phyloP scores from a whole-genome alignment of 2,113 vertebrate species.

The Psilopsiagon aurifrons region DNA sequence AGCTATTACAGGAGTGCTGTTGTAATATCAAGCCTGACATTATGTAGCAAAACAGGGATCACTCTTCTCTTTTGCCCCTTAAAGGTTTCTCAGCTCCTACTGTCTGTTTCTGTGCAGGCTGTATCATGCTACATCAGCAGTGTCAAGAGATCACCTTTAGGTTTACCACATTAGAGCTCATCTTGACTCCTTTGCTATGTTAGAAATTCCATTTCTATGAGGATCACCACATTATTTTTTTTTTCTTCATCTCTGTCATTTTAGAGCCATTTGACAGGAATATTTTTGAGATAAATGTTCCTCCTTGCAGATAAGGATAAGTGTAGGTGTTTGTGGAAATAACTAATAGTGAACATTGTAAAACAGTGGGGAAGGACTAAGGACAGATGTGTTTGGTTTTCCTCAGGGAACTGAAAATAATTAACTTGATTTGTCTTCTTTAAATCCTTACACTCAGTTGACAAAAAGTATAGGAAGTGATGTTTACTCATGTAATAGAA shows the following conservation, averaged over 20 bases:
- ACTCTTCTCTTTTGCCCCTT: background rate
- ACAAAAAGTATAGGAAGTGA: slow-evolving; percentile 1
- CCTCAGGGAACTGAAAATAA: slow-evolving; percentile 57
- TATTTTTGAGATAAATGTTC: slow-evolving; percentile 22
- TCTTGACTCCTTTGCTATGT: background rate
- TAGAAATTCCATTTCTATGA: background rate
- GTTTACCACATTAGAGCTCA: background rate
- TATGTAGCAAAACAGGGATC: background rate
- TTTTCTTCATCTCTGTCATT: background rate
- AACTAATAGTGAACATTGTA: slow-evolving; percentile 49
- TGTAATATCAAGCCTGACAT: background rate
- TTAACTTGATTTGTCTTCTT: slow-evolving; percentile 61
- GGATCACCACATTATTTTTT: background rate
- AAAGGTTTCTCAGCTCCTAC: background rate
- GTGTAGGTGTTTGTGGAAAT: slow-evolving; percentile 32
- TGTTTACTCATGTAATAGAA: slow-evolving; percentile 38
- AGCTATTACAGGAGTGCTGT: background rate
- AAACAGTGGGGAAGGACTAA: slow-evolving; percentile 4
- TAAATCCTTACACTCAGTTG: slow-evolving; percentile 40
- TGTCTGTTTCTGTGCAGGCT: background rate
- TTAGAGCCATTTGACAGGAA: background rate
- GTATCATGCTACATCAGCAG: rapidly evolving
- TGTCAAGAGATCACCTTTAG: background rate
- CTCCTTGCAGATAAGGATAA: slow-evolving; percentile 11
- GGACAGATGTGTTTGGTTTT: slow-evolving; percentile 60